Evolutionary conservation across 2,797 vertebrate species (phyloP).

Genomic region (Xiphorhynchus erythropygius): DNA sequence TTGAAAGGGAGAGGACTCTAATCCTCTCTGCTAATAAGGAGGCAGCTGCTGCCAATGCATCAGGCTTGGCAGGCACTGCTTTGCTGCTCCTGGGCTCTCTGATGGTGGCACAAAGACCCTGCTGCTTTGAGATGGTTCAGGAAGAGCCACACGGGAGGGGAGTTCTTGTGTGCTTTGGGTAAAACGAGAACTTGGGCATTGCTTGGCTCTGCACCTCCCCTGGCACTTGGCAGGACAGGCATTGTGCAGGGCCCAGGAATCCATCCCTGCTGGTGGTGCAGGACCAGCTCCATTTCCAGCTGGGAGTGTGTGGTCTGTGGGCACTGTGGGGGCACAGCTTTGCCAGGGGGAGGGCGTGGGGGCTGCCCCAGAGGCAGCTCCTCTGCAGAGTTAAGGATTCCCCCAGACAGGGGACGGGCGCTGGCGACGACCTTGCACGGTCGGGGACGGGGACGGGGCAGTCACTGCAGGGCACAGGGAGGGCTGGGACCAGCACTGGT

Average conservation of each 20-base stretch:
- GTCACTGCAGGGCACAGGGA: no score
- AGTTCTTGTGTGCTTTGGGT: neutral
- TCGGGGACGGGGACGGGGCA: no score
- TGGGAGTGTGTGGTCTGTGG: neutral
- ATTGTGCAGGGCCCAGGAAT: neutral
- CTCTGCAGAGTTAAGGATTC: neutral
- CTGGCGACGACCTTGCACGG: accelerated
- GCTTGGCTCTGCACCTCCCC: neutral
- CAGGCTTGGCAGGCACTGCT: neutral
- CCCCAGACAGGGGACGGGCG: accelerated
- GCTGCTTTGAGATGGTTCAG: neutral
- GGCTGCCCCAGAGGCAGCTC: neutral
- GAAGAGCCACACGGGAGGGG: neutral
- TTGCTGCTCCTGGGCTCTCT: neutral
- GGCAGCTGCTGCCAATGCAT: constrained; percentile 83
- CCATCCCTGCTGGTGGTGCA: neutral
- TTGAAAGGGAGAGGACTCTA: constrained; percentile 36
- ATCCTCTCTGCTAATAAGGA: constrained; percentile 44
- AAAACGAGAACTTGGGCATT: neutral
- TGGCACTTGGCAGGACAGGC: neutral
- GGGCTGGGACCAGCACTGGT: no score
- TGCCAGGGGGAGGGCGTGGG: accelerated
- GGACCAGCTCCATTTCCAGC: neutral
- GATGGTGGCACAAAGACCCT: neutral
- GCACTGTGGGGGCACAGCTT: neutral